Conservation (phyloP, 2,797 vertebrate species). For the Galaxias olidus region DNA sequence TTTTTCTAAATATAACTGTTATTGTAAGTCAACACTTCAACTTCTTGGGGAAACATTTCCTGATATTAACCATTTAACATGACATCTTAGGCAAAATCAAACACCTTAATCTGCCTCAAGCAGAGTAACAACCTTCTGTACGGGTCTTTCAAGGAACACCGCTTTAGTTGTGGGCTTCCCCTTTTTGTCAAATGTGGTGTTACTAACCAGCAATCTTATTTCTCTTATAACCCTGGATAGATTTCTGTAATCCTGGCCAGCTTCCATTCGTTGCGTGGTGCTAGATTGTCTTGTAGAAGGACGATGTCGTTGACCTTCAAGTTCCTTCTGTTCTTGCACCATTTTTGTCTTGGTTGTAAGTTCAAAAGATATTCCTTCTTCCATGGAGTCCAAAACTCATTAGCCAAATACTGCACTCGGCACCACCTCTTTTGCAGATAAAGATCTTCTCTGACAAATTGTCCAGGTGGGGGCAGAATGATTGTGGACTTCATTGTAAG, state of each 20-base stretch:
- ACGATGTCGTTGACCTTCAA: constrained; percentile 14
- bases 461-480: constrained; percentile 22
- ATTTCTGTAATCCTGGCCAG: constrained; percentile 28
- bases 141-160: constrained; percentile 24
- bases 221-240: constrained; percentile 24
- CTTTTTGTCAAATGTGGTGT: constrained; percentile 26
- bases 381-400: constrained; percentile 28
- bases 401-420: constrained; percentile 21
- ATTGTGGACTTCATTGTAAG: constrained; percentile 34
- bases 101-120: constrained; percentile 25
- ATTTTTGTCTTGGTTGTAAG: constrained; percentile 15
- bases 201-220: constrained; percentile 17
- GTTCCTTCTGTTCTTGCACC: constrained; percentile 14
- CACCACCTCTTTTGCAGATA: constrained; percentile 26
- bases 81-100: no score
- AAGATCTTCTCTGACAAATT: constrained; percentile 18
- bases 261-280: constrained; percentile 33
- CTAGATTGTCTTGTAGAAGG: constrained; percentile 24
- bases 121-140: constrained; percentile 32
- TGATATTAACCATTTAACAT: not conserved
- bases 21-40: not conserved
- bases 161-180: constrained; percentile 23
- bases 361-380: constrained; percentile 29
- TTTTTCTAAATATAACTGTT: not conserved
- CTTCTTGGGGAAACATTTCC: no score